Conservation (phyloP, 2,888 invertebrate species). For the Hypomecis punctinalis region DNA sequence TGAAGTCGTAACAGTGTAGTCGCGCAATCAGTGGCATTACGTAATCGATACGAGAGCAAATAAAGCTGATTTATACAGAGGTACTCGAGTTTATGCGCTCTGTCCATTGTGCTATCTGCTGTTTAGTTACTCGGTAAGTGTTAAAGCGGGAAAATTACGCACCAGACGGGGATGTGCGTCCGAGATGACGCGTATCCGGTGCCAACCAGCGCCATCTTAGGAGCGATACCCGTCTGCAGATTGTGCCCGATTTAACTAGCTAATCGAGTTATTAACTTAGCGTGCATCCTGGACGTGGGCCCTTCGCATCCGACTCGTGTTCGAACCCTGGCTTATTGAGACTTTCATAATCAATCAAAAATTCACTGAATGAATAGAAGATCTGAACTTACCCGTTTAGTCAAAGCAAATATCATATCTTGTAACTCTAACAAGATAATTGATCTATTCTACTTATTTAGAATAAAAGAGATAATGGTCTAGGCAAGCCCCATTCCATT, state of each 20-base stretch:
- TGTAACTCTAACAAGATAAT: too few relatives aligned
- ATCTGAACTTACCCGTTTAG: too few relatives aligned
- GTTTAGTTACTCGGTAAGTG: slow-evolving; percentile 55
- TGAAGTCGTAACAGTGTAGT: slow-evolving; percentile 44
- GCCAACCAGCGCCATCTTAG: slow-evolving; percentile 63
- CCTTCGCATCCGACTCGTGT: slow-evolving; percentile 33
- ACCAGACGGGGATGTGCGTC: slow-evolving; percentile 76
- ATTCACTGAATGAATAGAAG: too few relatives aligned
- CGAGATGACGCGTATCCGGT: slow-evolving; percentile 76
- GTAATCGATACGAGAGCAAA: slow-evolving; percentile 66
- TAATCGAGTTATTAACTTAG: slow-evolving; percentile 52
- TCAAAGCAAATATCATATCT: too few relatives aligned
- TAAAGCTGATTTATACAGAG: slow-evolving; percentile 65
- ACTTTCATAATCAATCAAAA: not conserved
- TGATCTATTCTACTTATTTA: not conserved
- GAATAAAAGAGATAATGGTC: not conserved
- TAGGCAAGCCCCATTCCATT: not conserved
- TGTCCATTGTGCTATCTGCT: slow-evolving; percentile 57
- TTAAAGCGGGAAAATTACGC: slow-evolving; percentile 72
- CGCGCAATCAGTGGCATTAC: slow-evolving; percentile 62
- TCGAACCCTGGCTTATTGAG: slow-evolving; percentile 27
- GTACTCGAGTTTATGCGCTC: slow-evolving; percentile 52
- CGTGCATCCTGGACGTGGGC: slow-evolving; percentile 44
- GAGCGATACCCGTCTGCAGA: slow-evolving; percentile 56
- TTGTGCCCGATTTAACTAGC: slow-evolving; percentile 57